These are phyloP conservation scores for Rhadina sibilatrix DNA, from an alignment of 2,113 vertebrate species.

Conservation along the genomic window DNA sequence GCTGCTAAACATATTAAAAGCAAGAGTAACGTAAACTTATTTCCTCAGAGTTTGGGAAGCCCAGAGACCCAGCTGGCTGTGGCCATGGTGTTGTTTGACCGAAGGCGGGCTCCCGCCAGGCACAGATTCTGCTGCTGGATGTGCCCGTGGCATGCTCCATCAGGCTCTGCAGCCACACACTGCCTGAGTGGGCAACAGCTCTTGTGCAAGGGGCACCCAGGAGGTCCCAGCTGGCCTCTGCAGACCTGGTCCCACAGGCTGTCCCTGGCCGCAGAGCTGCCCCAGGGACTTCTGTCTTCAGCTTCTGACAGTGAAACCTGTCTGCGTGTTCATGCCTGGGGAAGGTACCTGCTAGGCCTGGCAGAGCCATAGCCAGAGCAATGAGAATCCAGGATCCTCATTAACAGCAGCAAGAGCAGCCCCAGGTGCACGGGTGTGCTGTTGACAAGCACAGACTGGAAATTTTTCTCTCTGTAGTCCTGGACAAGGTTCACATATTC, in stretches of 20 bases:
- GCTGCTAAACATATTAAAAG: background rate
- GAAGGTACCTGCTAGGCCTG: background rate
- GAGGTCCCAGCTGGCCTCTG: background rate
- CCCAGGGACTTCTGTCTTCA: background rate
- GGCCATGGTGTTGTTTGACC: no score
- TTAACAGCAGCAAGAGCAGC: background rate
- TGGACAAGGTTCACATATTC: background rate
- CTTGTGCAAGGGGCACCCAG: background rate
- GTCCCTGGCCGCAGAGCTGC: background rate
- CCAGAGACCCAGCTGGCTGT: background rate
- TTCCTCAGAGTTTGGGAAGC: background rate
- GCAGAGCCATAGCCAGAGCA: background rate
- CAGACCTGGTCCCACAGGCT: background rate
- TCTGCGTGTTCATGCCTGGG: no score
- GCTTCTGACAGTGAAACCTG: background rate
- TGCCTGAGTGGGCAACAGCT: background rate
- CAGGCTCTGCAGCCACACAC: background rate
- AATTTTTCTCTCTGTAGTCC: background rate
- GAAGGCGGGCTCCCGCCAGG: accelerated
- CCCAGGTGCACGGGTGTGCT: background rate
- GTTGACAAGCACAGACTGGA: background rate
- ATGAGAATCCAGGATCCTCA: background rate
- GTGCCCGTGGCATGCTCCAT: accelerated
- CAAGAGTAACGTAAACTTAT: background rate
- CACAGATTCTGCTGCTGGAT: background rate